These are phyloP conservation scores for Neomonachus schauinslandi DNA, from an alignment of 2,113 vertebrate species.

Conservation along the genomic window DNA sequence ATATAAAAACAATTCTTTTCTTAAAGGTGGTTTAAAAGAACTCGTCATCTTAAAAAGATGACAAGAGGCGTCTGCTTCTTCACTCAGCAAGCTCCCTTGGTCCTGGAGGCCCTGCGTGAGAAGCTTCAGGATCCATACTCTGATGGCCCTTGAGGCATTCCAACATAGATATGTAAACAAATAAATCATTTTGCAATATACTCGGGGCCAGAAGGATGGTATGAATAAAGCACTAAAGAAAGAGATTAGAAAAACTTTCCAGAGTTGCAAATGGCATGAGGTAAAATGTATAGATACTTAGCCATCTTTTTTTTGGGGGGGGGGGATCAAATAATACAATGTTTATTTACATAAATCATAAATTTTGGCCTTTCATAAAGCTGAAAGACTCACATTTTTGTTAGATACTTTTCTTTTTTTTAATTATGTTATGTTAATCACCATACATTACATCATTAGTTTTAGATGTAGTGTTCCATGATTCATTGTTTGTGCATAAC, in stretches of 20 bases:
- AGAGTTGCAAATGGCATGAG: background rate
- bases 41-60: background rate
- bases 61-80: accelerated
- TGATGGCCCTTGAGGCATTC: accelerated
- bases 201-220: background rate
- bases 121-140: background rate
- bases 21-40: background rate
- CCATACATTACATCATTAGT: too few relatives aligned
- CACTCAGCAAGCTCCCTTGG: background rate
- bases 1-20: background rate
- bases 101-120: too few relatives aligned
- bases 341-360: background rate
- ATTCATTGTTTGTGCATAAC: too few relatives aligned
- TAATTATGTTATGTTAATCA: too few relatives aligned
- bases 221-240: background rate
- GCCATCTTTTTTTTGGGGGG: background rate
- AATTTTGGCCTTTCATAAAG: slow-evolving; percentile 26
- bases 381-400: background rate
- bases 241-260: background rate
- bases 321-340: slow-evolving; percentile 59
- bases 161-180: background rate
- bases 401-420: background rate
- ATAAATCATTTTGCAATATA: background rate
- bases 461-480: too few relatives aligned
- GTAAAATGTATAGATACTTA: background rate